phyloP scores from a whole-genome alignment of 2,797 vertebrate genomes.

The Poeciliopsis gracilis region DNA sequence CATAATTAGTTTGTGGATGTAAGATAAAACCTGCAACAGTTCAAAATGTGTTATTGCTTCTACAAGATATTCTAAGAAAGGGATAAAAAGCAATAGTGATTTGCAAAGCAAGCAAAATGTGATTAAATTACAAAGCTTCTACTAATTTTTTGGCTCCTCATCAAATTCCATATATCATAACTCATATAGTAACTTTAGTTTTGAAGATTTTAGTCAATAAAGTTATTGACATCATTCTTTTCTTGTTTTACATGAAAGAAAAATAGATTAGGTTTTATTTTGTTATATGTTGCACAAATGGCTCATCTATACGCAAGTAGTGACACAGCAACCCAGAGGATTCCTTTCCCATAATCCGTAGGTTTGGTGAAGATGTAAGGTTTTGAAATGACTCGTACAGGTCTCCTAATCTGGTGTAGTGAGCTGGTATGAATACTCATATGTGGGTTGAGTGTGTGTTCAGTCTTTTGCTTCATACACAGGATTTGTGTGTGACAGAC shows the following conservation, averaged over 20 bases:
- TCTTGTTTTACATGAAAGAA: neutral
- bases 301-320: slow-evolving; percentile 3
- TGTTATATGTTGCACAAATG: neutral
- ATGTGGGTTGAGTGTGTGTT: slow-evolving; percentile 22
- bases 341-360: slow-evolving; percentile 12
- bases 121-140: neutral
- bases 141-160: neutral
- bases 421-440: slow-evolving; percentile 31
- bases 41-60: neutral
- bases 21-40: neutral
- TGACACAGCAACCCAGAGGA: slow-evolving; percentile 26
- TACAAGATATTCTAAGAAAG: neutral
- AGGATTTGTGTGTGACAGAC: slow-evolving; percentile 19
- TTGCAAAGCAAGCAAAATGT: neutral
- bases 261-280: neutral
- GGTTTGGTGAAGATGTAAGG: slow-evolving; percentile 10
- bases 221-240: neutral
- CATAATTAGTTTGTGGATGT: neutral
- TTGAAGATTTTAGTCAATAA: neutral
- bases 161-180: neutral
- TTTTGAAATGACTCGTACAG: neutral
- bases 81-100: neutral
- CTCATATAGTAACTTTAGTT: neutral
- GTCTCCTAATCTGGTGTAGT: slow-evolving; percentile 20
- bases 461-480: slow-evolving; percentile 19